phyloP scores from a whole-genome alignment of 2,797 vertebrate genomes.

The Ptychobarbus kaznakovi region DNA sequence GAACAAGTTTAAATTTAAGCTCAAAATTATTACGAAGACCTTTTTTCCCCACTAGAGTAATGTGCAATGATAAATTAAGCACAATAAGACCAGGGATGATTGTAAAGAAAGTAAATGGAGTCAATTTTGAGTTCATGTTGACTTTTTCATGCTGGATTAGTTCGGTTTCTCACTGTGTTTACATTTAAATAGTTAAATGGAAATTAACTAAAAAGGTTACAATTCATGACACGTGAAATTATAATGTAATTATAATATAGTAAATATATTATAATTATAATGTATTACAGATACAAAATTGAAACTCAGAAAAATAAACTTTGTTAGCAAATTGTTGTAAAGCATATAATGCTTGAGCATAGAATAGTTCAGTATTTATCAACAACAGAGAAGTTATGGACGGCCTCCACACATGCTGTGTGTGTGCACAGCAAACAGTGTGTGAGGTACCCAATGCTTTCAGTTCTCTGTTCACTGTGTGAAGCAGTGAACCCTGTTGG shows the following conservation, averaged over 20 bases:
- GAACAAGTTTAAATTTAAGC: neutral
- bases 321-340: neutral
- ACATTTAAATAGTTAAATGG: neutral
- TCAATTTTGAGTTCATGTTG: neutral
- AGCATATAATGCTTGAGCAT: too few relatives aligned
- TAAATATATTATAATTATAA: neutral
- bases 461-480: constrained; percentile 50
- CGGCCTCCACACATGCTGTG: neutral
- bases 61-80: neutral
- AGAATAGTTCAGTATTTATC: neutral
- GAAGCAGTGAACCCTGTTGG: constrained; percentile 56
- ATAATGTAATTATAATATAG: neutral
- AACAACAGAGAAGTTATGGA: neutral
- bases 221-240: neutral
- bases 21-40: neutral
- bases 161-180: neutral
- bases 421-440: neutral
- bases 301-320: neutral
- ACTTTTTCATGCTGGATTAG: neutral
- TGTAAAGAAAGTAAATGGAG: neutral
- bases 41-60: neutral
- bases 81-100: neutral
- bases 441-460: constrained; percentile 69
- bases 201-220: neutral
- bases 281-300: neutral